Evolutionary conservation across 2,797 vertebrate genomes (phyloP), one percentile per base, ranked within the genome.

Genomic region (Poeciliopsis turneri): DNA sequence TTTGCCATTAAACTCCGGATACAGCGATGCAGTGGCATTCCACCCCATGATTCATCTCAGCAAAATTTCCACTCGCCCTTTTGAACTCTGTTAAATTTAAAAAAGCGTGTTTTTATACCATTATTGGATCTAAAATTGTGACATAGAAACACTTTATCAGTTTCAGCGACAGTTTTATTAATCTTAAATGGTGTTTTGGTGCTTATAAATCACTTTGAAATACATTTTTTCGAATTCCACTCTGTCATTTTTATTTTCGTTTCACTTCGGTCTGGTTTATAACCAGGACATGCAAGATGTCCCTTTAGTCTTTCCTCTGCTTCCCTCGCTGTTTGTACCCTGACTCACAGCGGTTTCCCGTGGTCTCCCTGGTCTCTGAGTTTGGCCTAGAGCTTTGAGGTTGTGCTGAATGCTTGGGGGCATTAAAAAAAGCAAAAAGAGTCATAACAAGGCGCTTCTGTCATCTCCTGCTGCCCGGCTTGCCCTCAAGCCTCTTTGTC

Each of bases 341-440:
- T 92, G 89, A 92, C 84, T 93, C 90, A 90, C 85, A 82, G 84
- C 85, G 85, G 82, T 82, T 79, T 74, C 88, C 78, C 75, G 23
- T 75, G 81, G 86, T 87, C 84, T 85, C 86, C 82, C 86, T 70
- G 81, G 77, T 90, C 86, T 88, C 77, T 87, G 20, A 77, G 82
- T 91, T 90, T 82, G 83, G 89, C 93, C 88, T 51, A 81, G 80
- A 87, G 89, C 85, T 90, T 88, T 91, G 89, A 90, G 91, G 90
- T 86, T 92, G 87, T 87, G 89, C 90, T 92, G 89, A 80, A 77
- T 81, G 84, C 89, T 92, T 88, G 86, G 81, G 92, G 94, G 84
- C 89, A 90, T 82, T 25, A 25, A 43, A 55, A 79, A 77, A 82
- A 89, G 70, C 85, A 86, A 86, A 86, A 83, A 45, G 82, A 91